Percentiles rank a stretch among this genome's conserved stretches.
These are phyloP conservation scores for Meiosimyza decipiens DNA, from an alignment of 2,888 invertebrate species.

Conservation along the genomic window DNA sequence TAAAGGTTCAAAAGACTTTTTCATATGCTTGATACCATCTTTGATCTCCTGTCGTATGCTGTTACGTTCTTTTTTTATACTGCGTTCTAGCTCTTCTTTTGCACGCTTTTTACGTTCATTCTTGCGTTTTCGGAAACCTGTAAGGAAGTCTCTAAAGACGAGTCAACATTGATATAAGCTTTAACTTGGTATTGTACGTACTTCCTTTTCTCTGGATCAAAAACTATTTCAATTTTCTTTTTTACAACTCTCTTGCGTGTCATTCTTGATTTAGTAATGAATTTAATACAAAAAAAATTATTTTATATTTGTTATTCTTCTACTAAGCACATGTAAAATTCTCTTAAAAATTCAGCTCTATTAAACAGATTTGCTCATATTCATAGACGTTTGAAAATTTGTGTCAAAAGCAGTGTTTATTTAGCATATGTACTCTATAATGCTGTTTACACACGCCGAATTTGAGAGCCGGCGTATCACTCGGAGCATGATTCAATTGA, in stretches of 20 bases:
- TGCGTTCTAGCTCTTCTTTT: conserved; percentile 76
- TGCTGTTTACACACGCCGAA: too few species aligned
- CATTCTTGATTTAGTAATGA: conserved; percentile 46
- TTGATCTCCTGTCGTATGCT: conserved; percentile 81
- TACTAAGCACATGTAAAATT: conserved; percentile 7
- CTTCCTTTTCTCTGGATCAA: conserved; percentile 72
- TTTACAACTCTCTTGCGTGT: conserved; percentile 46
- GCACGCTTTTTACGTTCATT: conserved; percentile 80
- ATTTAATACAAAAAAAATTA: neutral
- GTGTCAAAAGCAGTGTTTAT: too few species aligned
- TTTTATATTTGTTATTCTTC: neutral
- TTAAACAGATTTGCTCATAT: too few species aligned
- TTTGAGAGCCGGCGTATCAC: too few species aligned
- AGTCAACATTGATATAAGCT: neutral
- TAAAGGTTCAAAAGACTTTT: conserved; percentile 77
- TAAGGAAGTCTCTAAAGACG: conserved; percentile 76
- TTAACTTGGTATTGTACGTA: conserved; percentile 53
- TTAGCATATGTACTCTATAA: too few species aligned
- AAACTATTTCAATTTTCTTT: conserved; percentile 67
- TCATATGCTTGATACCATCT: conserved; percentile 79
- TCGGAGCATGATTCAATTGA: too few species aligned
- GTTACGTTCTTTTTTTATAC: conserved; percentile 80
- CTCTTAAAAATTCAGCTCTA: neutral
- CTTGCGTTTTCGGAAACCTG: conserved; percentile 85
- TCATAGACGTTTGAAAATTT: too few species aligned